Conservation (phyloP, 1,140 invertebrate genomes). For the Sycophila sp. region DNA sequence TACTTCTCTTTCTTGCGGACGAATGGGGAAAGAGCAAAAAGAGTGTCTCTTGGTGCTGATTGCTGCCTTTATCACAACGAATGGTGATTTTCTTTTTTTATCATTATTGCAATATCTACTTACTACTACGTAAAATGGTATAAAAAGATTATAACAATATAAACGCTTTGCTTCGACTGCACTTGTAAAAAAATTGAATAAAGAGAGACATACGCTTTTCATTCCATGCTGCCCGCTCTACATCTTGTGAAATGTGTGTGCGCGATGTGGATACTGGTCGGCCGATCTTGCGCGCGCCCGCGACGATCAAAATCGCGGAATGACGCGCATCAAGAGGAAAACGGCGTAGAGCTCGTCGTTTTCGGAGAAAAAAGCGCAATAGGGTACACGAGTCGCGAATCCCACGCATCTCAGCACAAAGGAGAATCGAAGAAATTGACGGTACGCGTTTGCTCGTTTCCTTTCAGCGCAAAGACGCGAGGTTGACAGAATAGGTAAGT, state of each 20-base stretch:
- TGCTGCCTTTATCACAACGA: not conserved
- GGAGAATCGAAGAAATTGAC: not conserved
- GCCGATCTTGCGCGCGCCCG: not conserved
- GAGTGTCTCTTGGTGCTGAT: not conserved
- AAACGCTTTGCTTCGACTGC: conserved; percentile 9
- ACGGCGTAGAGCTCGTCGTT: not conserved
- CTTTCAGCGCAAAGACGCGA: not conserved
- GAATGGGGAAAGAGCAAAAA: conserved; percentile 12
- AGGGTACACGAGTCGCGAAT: not conserved
- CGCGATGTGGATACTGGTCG: conserved; percentile 9
- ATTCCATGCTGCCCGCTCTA: conserved; percentile 50
- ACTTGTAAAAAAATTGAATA: not conserved
- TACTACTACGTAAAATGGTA: conserved; percentile 5
- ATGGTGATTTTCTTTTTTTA: not conserved
- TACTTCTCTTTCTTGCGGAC: conserved; percentile 20
- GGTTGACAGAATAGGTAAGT: not conserved
- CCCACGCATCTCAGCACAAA: not conserved
- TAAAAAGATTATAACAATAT: conserved; percentile 4
- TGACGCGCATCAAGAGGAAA: not conserved
- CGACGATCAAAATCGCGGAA: not conserved
- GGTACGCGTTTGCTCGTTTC: not conserved
- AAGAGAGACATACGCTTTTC: conserved; percentile 30
- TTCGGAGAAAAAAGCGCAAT: not conserved
- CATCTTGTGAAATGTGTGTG: conserved; percentile 37
- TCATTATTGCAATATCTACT: not conserved